Percentiles rank a stretch among this genome's conserved stretches.
Conservation (phyloP, 37 sponge, comb jelly and placozoan genomes). For the Amphimedon queenslandica region DNA sequence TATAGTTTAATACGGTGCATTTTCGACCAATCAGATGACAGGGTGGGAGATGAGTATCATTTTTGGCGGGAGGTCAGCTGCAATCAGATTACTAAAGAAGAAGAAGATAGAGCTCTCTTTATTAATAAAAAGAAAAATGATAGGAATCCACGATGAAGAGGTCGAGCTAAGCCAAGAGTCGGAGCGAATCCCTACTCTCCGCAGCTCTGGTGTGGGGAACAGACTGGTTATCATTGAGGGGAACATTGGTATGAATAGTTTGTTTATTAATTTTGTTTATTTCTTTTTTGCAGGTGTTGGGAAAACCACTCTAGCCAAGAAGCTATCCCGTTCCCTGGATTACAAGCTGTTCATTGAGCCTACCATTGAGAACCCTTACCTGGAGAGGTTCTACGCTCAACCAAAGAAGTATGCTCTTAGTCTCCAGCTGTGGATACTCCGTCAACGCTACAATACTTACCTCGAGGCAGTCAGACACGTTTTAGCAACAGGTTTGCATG, state of each 20-base stretch:
- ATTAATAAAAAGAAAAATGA: too few species aligned
- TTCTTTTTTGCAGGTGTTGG: slow-evolving; percentile 51
- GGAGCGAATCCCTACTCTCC: too few species aligned
- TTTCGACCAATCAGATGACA: too few species aligned
- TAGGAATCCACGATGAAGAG: too few species aligned
- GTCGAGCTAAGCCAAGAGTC: too few species aligned
- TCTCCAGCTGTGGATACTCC: slow-evolving; percentile 85
- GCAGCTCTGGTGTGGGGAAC: too few species aligned
- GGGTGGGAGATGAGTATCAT: too few species aligned
- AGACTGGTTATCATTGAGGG: slow-evolving; percentile 74
- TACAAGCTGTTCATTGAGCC: slow-evolving; percentile 80
- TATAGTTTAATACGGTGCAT: too few species aligned
- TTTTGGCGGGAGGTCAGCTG: too few species aligned
- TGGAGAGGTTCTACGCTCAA: slow-evolving; percentile 82
- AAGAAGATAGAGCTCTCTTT: too few species aligned
- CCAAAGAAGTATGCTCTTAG: slow-evolving; percentile 84
- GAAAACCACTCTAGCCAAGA: slow-evolving; percentile 77
- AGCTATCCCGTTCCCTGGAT: slow-evolving; percentile 46
- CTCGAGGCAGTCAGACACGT: slow-evolving; percentile 76
- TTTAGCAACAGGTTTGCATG: slow-evolving; percentile 41
- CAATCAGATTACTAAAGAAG: too few species aligned
- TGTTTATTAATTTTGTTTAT: slow-evolving; percentile 28
- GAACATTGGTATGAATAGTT: slow-evolving; percentile 50
- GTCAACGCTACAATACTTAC: slow-evolving; percentile 74
- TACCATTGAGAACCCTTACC: slow-evolving; percentile 81